Evolutionary conservation across 2,797 vertebrate genomes (phyloP), one percentile per base, ranked within the genome.

Genomic region (Peromyscus eremicus): DNA sequence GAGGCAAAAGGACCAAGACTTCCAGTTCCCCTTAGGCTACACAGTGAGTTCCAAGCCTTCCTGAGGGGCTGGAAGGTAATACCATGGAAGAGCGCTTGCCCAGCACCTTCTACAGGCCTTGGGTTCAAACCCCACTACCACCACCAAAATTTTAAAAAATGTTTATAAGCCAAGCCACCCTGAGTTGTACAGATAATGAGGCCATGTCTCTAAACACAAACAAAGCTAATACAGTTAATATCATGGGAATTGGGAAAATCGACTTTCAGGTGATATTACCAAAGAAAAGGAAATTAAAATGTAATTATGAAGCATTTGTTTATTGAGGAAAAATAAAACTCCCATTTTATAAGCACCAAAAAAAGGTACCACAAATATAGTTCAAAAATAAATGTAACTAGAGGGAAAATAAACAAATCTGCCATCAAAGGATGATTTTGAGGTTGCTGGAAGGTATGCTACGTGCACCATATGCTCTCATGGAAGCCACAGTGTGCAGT

Each of bases 301-400:
- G 77, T 70, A 77, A 49, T 40, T 6, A 90, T 70, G 57, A 77
- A 79, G 19, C 16, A 64, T 82, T 93, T 14, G 37, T 75, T 82
- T 82, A 57, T 52, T 52, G 34, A 83, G 84, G 79, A 89, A 29
- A 86, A 76, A 83, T 60, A 81, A 37, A 52, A 70, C 75, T 92
- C 76, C 49, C 80, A 79, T 64, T 83, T 77, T 62, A 77, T 60
- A 86, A 73, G 52, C 37, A 89, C 5, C 34, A 79, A 73, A 60
- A 43, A 43, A 84, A 92, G 82, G 64, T 86, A 23, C 17, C 32
- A 60, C 52, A 89, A 71, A 55, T 93, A 29, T 7, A 79, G 23
- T 70, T 77, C 3, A 86, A 60, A 70, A 77, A 49, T 49, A 77
- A 37, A 40, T 27, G 89, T 76, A 81, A 37, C 32, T 85, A 34